These are phyloP conservation scores for Nematolebias whitei DNA, from an alignment of 2,113 vertebrate species.

Conservation along the genomic window DNA sequence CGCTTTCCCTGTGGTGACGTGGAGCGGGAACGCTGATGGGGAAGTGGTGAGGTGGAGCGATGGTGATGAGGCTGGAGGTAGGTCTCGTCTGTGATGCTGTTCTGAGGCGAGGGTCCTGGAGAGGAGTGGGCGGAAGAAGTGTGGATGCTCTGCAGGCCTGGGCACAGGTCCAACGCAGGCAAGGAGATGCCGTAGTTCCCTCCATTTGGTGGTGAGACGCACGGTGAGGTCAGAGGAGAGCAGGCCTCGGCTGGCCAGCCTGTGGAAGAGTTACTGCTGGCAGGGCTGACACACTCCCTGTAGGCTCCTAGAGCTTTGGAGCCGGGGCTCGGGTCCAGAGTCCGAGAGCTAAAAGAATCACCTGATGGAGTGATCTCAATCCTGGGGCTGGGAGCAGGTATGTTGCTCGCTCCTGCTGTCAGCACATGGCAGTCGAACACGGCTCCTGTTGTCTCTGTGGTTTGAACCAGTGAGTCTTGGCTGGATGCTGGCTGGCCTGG, in stretches of 20 bases:
- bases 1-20: conserved; percentile 92
- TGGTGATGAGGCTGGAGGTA: conserved; percentile 82
- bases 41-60: conserved; percentile 27
- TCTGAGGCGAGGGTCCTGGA: conserved; percentile 91
- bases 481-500: conserved; percentile 74
- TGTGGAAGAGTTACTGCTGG: conserved; percentile 95
- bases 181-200: conserved; percentile 56
- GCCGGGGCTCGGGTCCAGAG: conserved; percentile 79
- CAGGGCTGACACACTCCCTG: conserved; percentile 96
- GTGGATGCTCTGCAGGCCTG: conserved; percentile 90
- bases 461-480: conserved; percentile 59
- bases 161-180: conserved; percentile 88
- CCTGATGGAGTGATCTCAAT: conserved; percentile 97
- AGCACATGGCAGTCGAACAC: conserved; percentile 35
- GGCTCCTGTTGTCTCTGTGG: conserved; percentile 62
- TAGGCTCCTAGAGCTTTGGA: conserved; percentile 80
- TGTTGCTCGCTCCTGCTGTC: conserved; percentile 74
- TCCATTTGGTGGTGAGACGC: conserved; percentile 86
- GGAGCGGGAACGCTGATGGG: conserved; percentile 89
- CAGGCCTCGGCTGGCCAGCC: conserved; percentile 90
- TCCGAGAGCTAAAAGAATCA: conserved; percentile 86
- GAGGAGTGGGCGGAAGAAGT: conserved; percentile 92
- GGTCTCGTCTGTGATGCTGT: conserved; percentile 90
- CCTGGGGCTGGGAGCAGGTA: conserved; percentile 88
- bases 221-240: conserved; percentile 90